Evolutionary conservation across 2,113 vertebrate genomes (phyloP), one percentile per base, ranked within the genome.

Genomic region (Oncorhynchus tshawytscha): DNA sequence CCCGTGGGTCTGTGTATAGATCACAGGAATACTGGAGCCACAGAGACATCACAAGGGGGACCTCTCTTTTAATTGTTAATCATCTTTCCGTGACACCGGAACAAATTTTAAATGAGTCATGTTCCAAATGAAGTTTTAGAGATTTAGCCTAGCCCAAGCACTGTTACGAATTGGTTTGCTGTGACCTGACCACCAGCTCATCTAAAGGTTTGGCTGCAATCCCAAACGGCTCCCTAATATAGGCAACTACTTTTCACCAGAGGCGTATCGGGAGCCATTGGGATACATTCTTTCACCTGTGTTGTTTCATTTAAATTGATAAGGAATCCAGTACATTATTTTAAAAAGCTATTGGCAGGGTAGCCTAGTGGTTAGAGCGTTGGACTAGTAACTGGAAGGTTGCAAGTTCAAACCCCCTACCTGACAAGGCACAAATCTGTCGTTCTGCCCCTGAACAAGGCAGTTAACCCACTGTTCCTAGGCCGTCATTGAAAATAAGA

Each of bases 51-150:
- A 75, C 49, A 67, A 3, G 22, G 16, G 16, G 1, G 71, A 70
- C 60, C 73, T 11, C 62, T 39, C 64, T 34, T 34, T 75, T 88
- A 85, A 84, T 90, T 87, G 79, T 74, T 87, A 86, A 79, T 89
- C 82, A 74, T 79, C 73, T 77, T 84, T 79, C 77, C 39, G 54
- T 79, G 85, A 90, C 76, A 85, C 66, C 72, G 77, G 75, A 81
- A 74, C 51, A 54, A 87, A 89, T 90, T 39, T 39, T 80, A 82
- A 81, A 65, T 75, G 80, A 81, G 54, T 73, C 54, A 67, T 18
- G 27, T 71, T 27, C 4, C 78, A 87, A 86, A 83, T 78, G 9
- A 79, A 82, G 72, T 85, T 86, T 71, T 78, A 57, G 75, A 82
- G 88, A 89, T 90, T 90, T 86, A 89, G 75, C 66, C 69, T 5